These are phyloP conservation scores for Tachypleus tridentatus DNA, from an alignment of 1,140 invertebrate species.

Conservation along the genomic window DNA sequence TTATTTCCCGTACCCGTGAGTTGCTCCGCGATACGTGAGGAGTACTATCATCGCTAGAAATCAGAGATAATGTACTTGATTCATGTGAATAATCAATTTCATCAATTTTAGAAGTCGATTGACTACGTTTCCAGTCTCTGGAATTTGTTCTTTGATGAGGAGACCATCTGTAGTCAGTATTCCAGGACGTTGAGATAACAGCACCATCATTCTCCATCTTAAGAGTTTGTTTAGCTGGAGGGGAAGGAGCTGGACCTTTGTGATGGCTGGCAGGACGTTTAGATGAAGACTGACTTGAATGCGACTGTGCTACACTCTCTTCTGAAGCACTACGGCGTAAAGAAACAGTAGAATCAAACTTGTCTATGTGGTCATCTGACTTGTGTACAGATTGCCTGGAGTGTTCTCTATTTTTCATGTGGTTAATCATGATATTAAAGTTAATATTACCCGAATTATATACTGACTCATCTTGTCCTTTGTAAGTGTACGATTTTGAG, in stretches of 20 bases:
- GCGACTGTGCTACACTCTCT: constrained; percentile 30
- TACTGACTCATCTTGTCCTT: neutral
- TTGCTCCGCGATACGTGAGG: constrained; percentile 41
- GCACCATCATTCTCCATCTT: too few relatives aligned
- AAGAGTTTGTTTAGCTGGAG: constrained; percentile 10
- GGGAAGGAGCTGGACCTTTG: constrained; percentile 26
- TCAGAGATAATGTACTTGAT: constrained; percentile 37
- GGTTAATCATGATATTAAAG: neutral
- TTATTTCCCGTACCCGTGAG: constrained; percentile 29
- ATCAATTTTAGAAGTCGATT: constrained; percentile 35
- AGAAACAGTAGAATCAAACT: neutral
- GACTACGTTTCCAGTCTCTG: constrained; percentile 21
- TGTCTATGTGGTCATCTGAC: neutral
- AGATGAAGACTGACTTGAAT: constrained; percentile 8
- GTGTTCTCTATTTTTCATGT: neutral
- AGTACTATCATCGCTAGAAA: constrained; percentile 39
- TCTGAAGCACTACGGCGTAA: constrained; percentile 35
- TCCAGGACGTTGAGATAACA: too few relatives aligned
- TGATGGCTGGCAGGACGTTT: constrained; percentile 25
- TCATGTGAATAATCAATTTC: constrained; percentile 34
- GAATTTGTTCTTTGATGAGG: neutral
- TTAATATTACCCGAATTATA: too few relatives aligned
- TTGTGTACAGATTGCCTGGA: neutral
- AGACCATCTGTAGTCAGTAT: too few relatives aligned
- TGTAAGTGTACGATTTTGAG: neutral